Base-by-base conservation (phyloP, 2,888 invertebrate genomes). In the Mythimna pallens region DNA sequence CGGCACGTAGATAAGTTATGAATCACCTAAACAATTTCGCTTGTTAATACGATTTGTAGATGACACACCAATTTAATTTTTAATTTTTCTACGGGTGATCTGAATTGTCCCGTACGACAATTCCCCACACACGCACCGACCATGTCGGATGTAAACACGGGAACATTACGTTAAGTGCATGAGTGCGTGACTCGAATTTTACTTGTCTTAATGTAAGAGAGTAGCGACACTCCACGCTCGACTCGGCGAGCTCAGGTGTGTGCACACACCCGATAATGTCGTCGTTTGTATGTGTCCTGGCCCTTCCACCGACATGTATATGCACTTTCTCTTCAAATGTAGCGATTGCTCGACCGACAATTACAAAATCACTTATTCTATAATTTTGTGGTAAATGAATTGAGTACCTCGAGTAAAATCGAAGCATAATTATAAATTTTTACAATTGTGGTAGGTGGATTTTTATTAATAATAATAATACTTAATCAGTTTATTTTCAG, bases 101-200 rank as follows among this genome's bases (percentile, higher is more conserved):
- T 17, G 17, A 73, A n/a, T 17, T 9, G 9, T 30, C 20, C 43
- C 43, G 34, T 52, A 14, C 73, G 14, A 14, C 43, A 43, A 8
- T 4, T 6, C 36, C 5, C n/a, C 8, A 6, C 69, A 10, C 70
- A 10, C 25, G 14, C 34, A 36, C 36, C 43, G 8, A 1, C 50
- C 7, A 3, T 40, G 20, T 8, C 50, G 43, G 9, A 40, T 22
- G 36, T 74, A 57, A 74, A 30, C 63, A 63, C 34, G 55, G 20
- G n/a, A 50, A 57, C 74, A 63, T 74, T 75, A 57, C 55, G 57
- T 47, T 73, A 74, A 74, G 73, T 73, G 65, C 75, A 12, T 2
- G 57, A 55, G 72, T 55, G 72, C 72, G 72, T 73, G 62, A 62
- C 36, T 3, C 25, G 72, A 73, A 55, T 73, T n/a, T 25, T 43